Evolutionary conservation across 1,140 invertebrate genomes (phyloP), one percentile per base, ranked within the genome.

Genomic region (silkworm (Bombyx mori)): DNA sequence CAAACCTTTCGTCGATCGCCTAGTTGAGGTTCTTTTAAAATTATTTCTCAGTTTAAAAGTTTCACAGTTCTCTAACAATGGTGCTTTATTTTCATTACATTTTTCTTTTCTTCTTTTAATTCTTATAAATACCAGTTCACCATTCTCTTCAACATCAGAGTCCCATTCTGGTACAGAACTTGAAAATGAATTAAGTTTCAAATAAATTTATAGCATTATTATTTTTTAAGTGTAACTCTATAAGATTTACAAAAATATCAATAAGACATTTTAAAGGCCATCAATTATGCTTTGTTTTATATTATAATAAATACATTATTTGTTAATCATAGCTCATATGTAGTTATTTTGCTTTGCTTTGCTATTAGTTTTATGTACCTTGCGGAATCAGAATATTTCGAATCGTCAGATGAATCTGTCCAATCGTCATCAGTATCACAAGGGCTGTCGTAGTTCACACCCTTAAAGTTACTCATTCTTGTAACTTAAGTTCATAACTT

Each of bases 161-260:
- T 92, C 91, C 91, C 91, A 92, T 80, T 92, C 91, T 45, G 88
- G 89, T 52, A 89, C 86, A n/a, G 90, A 91, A 73, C 91, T 91
- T 35, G 26, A 35, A 35, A 35, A 35, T 35, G 26, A 35, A 35
- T 35, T 35, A 35, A 3, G 26, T 35, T 35, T 35, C 0, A 35
- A 35, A 5, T 35, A 1, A 35, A 3, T 35, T 35, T 35, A 2
- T 5, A 5, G 26, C 26, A 5, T 35, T 35, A 35, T 35, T 35
- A 35, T 3, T 35, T 35, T 35, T 35, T 35, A 35, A 35, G 26
- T 35, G 26, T 5, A 35, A 35, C 26, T 3, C 26, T 3, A 3
- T 35, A 35, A 35, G 26, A 35, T 35, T 35, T 3, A 35, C 26
- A 35, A 35, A 35, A 35, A 35, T 35, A 35, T 1, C 2, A 35